A percentile compares a stretch with the other conserved stretches of the same genome.
These are phyloP conservation scores for Passer domesticus DNA, from an alignment of 2,113 vertebrate genomes.

Conservation along the genomic window DNA sequence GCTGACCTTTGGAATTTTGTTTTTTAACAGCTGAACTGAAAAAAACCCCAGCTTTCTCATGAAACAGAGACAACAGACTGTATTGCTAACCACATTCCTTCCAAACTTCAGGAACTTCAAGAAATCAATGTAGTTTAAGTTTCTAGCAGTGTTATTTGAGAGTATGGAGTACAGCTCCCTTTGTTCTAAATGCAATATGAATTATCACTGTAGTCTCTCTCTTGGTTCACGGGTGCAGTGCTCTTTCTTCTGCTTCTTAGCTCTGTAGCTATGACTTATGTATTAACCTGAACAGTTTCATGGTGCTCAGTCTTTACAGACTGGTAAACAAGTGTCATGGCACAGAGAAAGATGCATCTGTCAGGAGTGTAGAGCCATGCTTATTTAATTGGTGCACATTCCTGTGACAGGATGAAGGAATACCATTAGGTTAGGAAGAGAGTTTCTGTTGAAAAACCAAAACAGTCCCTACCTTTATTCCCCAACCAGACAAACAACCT, in stretches of 20 bases:
- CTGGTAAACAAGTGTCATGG: neutral
- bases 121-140: neutral
- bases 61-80: neutral
- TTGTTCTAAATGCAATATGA: neutral
- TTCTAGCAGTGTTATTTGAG: neutral
- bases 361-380: neutral
- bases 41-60: neutral
- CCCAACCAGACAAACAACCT: neutral
- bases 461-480: neutral
- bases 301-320: neutral
- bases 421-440: neutral
- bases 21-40: neutral
- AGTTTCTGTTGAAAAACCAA: neutral
- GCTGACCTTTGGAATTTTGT: neutral
- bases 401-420: neutral
- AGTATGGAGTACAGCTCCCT: neutral
- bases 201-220: neutral
- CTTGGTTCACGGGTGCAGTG: neutral
- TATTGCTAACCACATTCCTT: neutral
- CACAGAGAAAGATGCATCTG: neutral
- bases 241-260: neutral
- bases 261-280: neutral
- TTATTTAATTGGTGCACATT: neutral
- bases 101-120: neutral
- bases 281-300: neutral